phyloP scores from a whole-genome alignment of 2,888 invertebrate species.

The Eristalis tenax region DNA sequence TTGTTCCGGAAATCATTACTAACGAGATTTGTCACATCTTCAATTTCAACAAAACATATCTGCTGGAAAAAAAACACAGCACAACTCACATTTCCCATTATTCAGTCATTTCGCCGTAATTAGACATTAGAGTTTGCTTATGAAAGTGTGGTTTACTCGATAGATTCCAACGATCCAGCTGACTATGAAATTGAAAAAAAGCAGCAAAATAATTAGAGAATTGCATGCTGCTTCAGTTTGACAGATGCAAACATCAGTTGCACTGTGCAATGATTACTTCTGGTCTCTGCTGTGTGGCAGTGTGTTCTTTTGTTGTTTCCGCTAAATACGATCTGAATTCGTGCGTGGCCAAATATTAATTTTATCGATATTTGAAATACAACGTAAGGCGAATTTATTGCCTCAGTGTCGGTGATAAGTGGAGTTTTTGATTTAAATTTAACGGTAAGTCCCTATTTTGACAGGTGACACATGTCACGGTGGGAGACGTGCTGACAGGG shows the following conservation, averaged over 20 bases:
- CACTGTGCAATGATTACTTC: constrained; percentile 9
- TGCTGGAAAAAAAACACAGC: constrained; percentile 7
- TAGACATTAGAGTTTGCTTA: constrained; percentile 47
- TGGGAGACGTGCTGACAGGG: not conserved
- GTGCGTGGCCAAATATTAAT: constrained; percentile 13
- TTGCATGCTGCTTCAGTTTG: constrained; percentile 44
- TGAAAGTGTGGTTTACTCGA: constrained; percentile 35
- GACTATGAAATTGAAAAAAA: constrained; percentile 50
- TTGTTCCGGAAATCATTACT: constrained; percentile 32
- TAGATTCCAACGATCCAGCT: constrained; percentile 42
- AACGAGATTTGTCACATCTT: not conserved
- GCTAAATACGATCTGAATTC: not conserved
- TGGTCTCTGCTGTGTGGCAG: not conserved
- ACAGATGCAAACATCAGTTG: constrained; percentile 28
- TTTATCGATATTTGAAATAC: not conserved
- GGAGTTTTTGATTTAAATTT: not conserved
- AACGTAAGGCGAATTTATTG: constrained; percentile 2
- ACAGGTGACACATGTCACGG: not conserved
- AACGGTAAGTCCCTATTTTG: not conserved
- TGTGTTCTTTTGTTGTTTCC: not conserved
- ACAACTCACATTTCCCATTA: constrained; percentile 18
- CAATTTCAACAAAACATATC: not conserved
- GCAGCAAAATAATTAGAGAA: constrained; percentile 53
- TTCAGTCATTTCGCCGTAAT: constrained; percentile 33
- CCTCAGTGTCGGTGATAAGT: constrained; percentile 3